phyloP scores from a whole-genome alignment of 2,113 vertebrate species.

The Ictalurus furcatus region DNA sequence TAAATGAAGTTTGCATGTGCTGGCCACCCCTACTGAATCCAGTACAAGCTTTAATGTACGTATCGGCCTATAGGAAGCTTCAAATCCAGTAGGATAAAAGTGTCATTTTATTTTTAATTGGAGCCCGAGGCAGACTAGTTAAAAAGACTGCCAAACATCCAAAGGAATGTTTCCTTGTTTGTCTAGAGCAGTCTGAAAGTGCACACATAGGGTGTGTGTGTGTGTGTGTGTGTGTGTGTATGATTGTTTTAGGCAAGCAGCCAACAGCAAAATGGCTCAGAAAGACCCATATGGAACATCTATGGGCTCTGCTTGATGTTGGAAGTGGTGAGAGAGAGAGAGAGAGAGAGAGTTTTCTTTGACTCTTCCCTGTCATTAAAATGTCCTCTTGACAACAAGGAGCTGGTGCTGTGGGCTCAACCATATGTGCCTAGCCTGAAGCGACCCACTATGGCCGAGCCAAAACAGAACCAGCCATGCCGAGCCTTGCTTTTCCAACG shows the following conservation, averaged over 20 bases:
- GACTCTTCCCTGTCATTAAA: conserved; percentile 77
- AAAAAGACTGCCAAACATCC: conserved; percentile 21
- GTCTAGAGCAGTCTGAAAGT: conserved; percentile 33
- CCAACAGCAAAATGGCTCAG: conserved; percentile 61
- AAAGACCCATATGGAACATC: conserved; percentile 70
- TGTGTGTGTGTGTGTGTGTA: conserved; percentile 16
- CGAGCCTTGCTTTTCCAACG: conserved; percentile 30
- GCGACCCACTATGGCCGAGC: conserved; percentile 60
- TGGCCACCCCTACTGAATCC: neutral
- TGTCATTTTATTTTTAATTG: neutral
- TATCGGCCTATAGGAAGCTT: neutral
- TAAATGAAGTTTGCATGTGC: neutral
- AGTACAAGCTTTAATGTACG: neutral
- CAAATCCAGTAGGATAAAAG: neutral
- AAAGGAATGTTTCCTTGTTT: conserved; percentile 17
- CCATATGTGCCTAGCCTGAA: conserved; percentile 55
- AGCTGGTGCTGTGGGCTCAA: conserved; percentile 54
- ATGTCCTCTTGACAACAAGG: conserved; percentile 74
- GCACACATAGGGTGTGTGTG: conserved; percentile 2
- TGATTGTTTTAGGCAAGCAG: conserved; percentile 65
- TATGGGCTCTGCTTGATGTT: conserved; percentile 62
- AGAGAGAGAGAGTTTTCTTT: conserved; percentile 61
- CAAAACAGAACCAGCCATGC: conserved; percentile 41
- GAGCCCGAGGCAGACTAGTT: conserved; percentile 18
- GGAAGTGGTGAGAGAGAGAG: conserved; percentile 61